A percentile compares a stretch with the other conserved stretches of the same genome.
These are phyloP conservation scores for Stenichneumon culpator DNA, from an alignment of 2,888 invertebrate genomes.

Conservation along the genomic window DNA sequence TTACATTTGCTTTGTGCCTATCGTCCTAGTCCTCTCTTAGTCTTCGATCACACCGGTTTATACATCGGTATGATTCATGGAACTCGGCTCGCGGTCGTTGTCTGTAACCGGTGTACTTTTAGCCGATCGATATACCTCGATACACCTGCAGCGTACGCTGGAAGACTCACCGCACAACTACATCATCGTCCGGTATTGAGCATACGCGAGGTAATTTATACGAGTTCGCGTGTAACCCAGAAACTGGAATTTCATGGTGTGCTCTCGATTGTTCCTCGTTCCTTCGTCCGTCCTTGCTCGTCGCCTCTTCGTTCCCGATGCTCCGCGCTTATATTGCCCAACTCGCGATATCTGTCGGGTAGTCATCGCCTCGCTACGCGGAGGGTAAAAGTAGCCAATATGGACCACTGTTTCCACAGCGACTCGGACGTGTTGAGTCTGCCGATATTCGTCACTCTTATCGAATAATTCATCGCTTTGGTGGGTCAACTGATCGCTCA, in stretches of 20 bases:
- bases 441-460: too few species aligned
- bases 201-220: constrained; percentile 58
- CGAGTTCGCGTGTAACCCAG: constrained; percentile 66
- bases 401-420: neutral
- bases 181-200: constrained; percentile 11
- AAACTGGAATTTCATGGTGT: constrained; percentile 65
- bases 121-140: constrained; percentile 62
- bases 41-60: constrained; percentile 66
- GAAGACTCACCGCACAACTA: constrained; percentile 38
- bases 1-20: constrained; percentile 57
- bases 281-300: constrained; percentile 33
- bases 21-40: constrained; percentile 48
- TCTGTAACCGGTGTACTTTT: constrained; percentile 57
- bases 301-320: constrained; percentile 46
- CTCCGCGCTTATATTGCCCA: constrained; percentile 15
- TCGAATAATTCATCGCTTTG: neutral
- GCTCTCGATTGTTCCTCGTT: constrained; percentile 55
- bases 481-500: neutral
- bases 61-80: constrained; percentile 72
- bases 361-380: neutral
- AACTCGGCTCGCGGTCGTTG: constrained; percentile 60
- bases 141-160: constrained; percentile 54
- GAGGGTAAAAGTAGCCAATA: neutral
- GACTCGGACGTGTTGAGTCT: neutral
- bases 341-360: constrained; percentile 34